These are phyloP conservation scores for Lycia hirtaria DNA, from an alignment of 2,888 invertebrate genomes.

Conservation along the genomic window DNA sequence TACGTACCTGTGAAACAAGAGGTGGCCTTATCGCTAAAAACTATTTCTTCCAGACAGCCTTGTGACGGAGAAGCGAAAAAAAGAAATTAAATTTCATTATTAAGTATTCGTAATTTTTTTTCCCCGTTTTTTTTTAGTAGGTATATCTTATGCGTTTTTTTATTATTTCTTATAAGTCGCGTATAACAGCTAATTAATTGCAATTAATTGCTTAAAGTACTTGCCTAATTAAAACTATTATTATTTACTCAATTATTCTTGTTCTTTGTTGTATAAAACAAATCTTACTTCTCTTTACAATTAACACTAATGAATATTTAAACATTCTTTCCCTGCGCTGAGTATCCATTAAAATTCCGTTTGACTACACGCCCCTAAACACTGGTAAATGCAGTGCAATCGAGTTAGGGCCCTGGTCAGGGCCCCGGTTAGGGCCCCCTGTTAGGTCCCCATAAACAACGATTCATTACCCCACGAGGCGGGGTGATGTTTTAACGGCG, in stretches of 20 bases:
- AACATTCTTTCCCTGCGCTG: slow-evolving; percentile 21
- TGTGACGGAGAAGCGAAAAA: too few species aligned
- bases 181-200: too few species aligned
- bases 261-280: not conserved
- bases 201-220: too few species aligned
- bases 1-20: too few species aligned
- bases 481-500: slow-evolving; percentile 61
- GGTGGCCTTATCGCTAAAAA: too few species aligned
- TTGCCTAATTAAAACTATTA: not conserved
- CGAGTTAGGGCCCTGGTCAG: slow-evolving; percentile 23
- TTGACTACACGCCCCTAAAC: slow-evolving; percentile 35
- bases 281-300: not conserved
- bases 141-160: too few species aligned
- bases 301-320: slow-evolving; percentile 24
- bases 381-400: slow-evolving; percentile 38
- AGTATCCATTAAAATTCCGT: slow-evolving; percentile 31
- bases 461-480: slow-evolving; percentile 35
- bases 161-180: too few species aligned
- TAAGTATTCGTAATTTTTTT: too few species aligned
- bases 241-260: not conserved
- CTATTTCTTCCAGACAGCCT: too few species aligned
- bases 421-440: slow-evolving; percentile 2
- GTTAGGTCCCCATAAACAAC: slow-evolving; percentile 27
- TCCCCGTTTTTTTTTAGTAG: too few species aligned
- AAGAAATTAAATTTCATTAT: too few species aligned